Evolutionary conservation across 2,113 vertebrate species (phyloP).

Genomic region (Acanthisitta chloris): DNA sequence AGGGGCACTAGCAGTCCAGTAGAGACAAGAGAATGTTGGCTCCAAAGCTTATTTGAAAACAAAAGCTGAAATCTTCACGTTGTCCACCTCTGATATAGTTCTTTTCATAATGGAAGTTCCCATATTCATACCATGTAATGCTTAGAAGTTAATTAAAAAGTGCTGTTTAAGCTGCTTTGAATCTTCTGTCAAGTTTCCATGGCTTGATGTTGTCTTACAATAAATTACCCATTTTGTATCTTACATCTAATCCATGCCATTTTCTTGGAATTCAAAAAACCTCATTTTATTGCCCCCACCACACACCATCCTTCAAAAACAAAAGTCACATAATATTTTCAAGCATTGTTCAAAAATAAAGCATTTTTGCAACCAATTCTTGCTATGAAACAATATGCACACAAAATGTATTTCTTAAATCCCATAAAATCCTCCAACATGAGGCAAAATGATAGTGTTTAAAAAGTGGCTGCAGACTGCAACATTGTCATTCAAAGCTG

Average conservation of each 20-base stretch:
- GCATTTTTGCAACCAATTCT: constrained; percentile 88
- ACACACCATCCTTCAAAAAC: constrained; percentile 86
- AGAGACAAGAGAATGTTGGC: constrained; percentile 70
- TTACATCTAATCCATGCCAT: constrained; percentile 85
- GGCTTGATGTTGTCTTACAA: constrained; percentile 95
- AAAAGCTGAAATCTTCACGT: constrained; percentile 73
- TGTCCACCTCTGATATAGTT: constrained; percentile 75
- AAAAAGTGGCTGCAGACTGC: constrained; percentile 78
- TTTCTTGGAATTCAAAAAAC: constrained; percentile 89
- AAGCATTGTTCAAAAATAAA: constrained; percentile 96
- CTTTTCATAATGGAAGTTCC: constrained; percentile 74
- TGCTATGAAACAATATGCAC: constrained; percentile 91
- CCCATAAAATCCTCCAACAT: constrained; percentile 83
- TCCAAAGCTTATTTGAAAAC: constrained; percentile 73
- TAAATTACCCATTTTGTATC: constrained; percentile 84
- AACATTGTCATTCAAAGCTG: constrained; percentile 77
- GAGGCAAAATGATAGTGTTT: constrained; percentile 82
- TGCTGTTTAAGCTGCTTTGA: constrained; percentile 86
- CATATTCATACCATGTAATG: constrained; percentile 76
- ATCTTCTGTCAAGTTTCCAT: constrained; percentile 93
- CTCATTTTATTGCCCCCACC: constrained; percentile 88
- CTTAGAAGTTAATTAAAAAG: constrained; percentile 82
- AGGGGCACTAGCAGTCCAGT: constrained; percentile 71
- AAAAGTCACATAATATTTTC: constrained; percentile 88
- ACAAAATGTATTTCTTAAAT: constrained; percentile 86